Evolutionary conservation across 2,113 vertebrate species (phyloP).

Genomic region (Paratilapia polleni): DNA sequence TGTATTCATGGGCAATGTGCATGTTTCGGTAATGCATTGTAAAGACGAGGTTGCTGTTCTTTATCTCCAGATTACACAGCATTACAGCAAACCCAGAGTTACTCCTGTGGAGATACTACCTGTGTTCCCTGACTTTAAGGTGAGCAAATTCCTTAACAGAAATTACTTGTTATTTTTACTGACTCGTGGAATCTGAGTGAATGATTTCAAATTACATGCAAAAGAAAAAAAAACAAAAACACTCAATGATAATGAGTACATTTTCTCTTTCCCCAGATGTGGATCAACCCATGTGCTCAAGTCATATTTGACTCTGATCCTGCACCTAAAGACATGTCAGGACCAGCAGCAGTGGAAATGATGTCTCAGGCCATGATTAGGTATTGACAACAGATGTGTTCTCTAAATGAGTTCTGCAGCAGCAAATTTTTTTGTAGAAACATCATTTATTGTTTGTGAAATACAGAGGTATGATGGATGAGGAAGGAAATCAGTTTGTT

Average conservation of each 20-base stretch:
- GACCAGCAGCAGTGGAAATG: conserved; percentile 87
- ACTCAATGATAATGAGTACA: background rate
- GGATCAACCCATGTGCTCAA: conserved; percentile 96
- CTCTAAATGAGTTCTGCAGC: fast-evolving
- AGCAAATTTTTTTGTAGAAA: background rate
- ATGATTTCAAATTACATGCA: background rate
- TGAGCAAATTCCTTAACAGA: conserved; percentile 47
- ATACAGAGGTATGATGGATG: conserved; percentile 95
- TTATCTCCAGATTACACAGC: conserved; percentile 84
- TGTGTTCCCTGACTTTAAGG: conserved; percentile 95
- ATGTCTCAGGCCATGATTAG: conserved; percentile 99
- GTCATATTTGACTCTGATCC: conserved; percentile 96
- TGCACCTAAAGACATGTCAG: conserved; percentile 89
- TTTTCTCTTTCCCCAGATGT: conserved; percentile 83
- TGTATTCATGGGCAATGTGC: background rate
- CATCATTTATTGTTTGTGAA: background rate
- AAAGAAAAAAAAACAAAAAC: no score
- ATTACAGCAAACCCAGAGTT: conserved; percentile 94
- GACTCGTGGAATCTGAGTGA: background rate
- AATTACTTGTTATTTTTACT: background rate
- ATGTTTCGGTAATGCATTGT: background rate
- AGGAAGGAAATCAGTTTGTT: conserved; percentile 97
- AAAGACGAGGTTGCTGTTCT: background rate
- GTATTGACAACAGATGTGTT: conserved; percentile 58
- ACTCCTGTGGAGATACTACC: conserved; percentile 91